A percentile compares a stretch with the other conserved stretches of the same genome.
phyloP scores from a whole-genome alignment of 2,888 invertebrate species.

The Odontocerum albicorne region DNA sequence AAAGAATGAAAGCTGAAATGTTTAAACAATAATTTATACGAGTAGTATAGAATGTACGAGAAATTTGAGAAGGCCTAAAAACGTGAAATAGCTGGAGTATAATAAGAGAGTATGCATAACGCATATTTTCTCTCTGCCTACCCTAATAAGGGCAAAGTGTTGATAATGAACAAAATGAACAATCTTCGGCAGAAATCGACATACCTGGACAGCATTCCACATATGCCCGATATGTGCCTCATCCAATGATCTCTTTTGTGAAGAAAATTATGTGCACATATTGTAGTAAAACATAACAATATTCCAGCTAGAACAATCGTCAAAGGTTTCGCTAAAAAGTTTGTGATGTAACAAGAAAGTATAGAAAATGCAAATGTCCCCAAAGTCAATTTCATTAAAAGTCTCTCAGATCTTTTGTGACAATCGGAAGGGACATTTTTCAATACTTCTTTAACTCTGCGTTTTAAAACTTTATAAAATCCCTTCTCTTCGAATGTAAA shows the following conservation, averaged over 20 bases:
- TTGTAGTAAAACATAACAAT: slow-evolving; percentile 59
- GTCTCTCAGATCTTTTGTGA: slow-evolving; percentile 43
- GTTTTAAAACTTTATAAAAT: slow-evolving; percentile 72
- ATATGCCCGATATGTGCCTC: slow-evolving; percentile 76
- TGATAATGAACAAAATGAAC: no score
- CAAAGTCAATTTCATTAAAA: slow-evolving; percentile 45
- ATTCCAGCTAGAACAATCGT: slow-evolving; percentile 57
- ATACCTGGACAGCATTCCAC: slow-evolving; percentile 65
- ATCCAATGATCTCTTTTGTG: slow-evolving; percentile 76
- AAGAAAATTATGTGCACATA: slow-evolving; percentile 75
- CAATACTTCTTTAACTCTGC: slow-evolving; percentile 57
- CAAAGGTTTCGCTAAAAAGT: slow-evolving; percentile 39
- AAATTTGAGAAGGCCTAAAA: no score
- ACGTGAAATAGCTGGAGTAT: no score
- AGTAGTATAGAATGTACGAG: no score
- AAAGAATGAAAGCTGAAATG: no score
- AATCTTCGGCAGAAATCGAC: no score
- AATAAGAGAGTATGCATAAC: no score
- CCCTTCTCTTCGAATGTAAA: slow-evolving; percentile 73
- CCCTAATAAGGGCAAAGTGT: no score
- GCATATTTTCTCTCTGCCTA: no score
- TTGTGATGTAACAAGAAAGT: slow-evolving; percentile 37
- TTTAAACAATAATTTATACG: no score
- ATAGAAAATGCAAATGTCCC: slow-evolving; percentile 10
- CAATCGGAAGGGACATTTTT: slow-evolving; percentile 53